phyloP scores from a whole-genome alignment of 2,888 invertebrate genomes.

The Cephus pygmeus region DNA sequence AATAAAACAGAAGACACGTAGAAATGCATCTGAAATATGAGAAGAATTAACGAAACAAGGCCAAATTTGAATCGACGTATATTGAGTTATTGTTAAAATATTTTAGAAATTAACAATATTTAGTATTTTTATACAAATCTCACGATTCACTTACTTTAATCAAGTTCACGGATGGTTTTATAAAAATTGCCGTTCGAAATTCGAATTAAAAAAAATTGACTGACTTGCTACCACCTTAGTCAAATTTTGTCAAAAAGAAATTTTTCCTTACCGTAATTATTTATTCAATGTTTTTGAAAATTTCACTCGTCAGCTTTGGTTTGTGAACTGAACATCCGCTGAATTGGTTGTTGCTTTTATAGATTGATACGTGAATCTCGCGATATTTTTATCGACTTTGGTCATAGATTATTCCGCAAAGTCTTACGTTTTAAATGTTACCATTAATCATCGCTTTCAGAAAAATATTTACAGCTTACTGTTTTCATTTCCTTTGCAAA shows the following conservation, averaged over 20 bases:
- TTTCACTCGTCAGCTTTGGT: neutral
- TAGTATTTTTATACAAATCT: neutral
- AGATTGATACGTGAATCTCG: neutral
- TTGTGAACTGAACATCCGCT: neutral
- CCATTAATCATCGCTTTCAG: neutral
- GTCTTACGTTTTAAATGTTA: neutral
- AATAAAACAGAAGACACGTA: neutral
- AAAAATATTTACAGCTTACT: neutral
- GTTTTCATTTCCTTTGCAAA: neutral
- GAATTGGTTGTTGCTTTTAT: neutral
- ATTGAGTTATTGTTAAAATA: neutral
- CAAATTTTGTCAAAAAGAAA: too few species aligned
- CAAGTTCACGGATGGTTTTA: neutral
- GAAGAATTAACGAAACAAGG: neutral
- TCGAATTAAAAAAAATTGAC: too few species aligned
- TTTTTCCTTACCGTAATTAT: neutral
- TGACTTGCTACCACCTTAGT: too few species aligned
- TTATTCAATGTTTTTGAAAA: neutral
- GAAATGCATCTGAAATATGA: neutral
- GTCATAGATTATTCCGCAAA: neutral
- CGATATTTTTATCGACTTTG: neutral
- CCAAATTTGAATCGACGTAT: neutral
- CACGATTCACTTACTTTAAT: neutral
- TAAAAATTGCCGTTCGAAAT: too few species aligned
- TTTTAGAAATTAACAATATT: neutral